Evolutionary conservation across 2,888 invertebrate species (phyloP), one percentile per base, ranked within the genome.

Genomic region (Atethmia centrago): DNA sequence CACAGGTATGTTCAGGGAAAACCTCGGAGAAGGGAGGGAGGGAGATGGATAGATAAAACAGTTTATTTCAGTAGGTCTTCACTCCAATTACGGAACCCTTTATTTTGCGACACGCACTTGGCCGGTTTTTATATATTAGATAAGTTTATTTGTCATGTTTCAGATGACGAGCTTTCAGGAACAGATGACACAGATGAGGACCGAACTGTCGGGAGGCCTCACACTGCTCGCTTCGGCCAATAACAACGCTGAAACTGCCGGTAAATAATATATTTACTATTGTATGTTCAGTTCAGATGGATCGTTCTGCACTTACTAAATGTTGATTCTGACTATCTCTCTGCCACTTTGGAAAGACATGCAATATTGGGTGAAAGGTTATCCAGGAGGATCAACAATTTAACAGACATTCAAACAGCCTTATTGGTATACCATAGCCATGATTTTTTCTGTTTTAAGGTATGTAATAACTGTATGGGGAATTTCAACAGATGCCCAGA

Each of bases 121-220:
- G 42, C 12, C 42, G 4, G 14, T 8, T 36, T 8, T 36, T 36
- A 8, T 58, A 12, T 42, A 16, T n/a, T 16, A 67, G 28, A 10
- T 4, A 64, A 3, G 10, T 28, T 21, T 0, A 19, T 40, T 49
- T 68, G 36, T 28, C 14, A 19, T 59, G 10, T 79, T 77, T 31
- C 80, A 96, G 96, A 91, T 95, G 90, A 83, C 87, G 78, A 90
- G 93, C 64, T 95, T 95, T 82, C 90, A 91, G 77, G 94, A 95
- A 68, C 95, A 95, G 84, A 93, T 95, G 85, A 45, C 3, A 0
- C 89, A 91, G 78, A 93, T 95, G 84, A 88, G 89, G 0, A 21
- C 3, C 0, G 95, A 95, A 0, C 85, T 95, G n/a, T 74, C 82
- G 14, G 85, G 62, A 0, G 96, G 95, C 0, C 83, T 96, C 0